A percentile compares a stretch with the other conserved stretches of the same genome.
Evolutionary conservation across 2,113 vertebrate genomes (phyloP).

Genomic region (Hucho hucho): DNA sequence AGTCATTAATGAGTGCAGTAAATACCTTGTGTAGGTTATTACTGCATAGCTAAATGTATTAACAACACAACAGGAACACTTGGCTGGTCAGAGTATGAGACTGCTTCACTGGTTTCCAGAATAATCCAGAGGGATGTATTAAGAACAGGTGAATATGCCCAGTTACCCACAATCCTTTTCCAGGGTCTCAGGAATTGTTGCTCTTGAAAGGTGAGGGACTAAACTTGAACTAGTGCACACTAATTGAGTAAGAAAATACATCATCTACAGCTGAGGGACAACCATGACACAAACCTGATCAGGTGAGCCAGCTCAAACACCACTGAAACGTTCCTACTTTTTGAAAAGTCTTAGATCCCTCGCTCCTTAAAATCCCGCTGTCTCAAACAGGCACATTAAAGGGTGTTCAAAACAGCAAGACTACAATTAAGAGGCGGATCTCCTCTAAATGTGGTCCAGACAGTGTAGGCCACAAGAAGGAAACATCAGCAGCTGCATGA

Average conservation of each 20-base stretch:
- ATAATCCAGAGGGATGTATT: neutral
- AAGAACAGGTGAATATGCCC: slow-evolving; percentile 28
- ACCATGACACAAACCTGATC: neutral
- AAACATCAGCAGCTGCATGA: slow-evolving; percentile 62
- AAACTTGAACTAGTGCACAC: slow-evolving; percentile 13
- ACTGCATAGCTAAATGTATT: slow-evolving; percentile 59
- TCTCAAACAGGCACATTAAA: slow-evolving; percentile 60
- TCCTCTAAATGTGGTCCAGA: slow-evolving; percentile 66
- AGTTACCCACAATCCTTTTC: slow-evolving; percentile 14
- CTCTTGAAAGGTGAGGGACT: slow-evolving; percentile 31
- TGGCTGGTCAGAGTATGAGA: slow-evolving; percentile 47
- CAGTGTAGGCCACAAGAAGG: slow-evolving; percentile 55
- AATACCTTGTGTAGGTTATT: slow-evolving; percentile 70
- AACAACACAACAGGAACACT: slow-evolving; percentile 60
- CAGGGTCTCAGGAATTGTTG: slow-evolving; percentile 44
- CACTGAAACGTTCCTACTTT: slow-evolving; percentile 54
- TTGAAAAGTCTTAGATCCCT: slow-evolving; percentile 48
- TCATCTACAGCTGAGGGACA: slow-evolving; percentile 14
- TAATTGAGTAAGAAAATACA: slow-evolving; percentile 3
- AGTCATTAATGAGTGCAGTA: slow-evolving; percentile 74
- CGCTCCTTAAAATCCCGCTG: slow-evolving; percentile 49
- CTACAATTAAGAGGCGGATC: slow-evolving; percentile 61
- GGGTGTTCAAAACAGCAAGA: slow-evolving; percentile 57
- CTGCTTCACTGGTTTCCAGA: slow-evolving; percentile 27
- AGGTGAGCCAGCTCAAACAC: slow-evolving; percentile 24